Evolutionary conservation across 2,797 vertebrate species (phyloP), one percentile per base, ranked within the genome.

Genomic region (Acanthornis magna): DNA sequence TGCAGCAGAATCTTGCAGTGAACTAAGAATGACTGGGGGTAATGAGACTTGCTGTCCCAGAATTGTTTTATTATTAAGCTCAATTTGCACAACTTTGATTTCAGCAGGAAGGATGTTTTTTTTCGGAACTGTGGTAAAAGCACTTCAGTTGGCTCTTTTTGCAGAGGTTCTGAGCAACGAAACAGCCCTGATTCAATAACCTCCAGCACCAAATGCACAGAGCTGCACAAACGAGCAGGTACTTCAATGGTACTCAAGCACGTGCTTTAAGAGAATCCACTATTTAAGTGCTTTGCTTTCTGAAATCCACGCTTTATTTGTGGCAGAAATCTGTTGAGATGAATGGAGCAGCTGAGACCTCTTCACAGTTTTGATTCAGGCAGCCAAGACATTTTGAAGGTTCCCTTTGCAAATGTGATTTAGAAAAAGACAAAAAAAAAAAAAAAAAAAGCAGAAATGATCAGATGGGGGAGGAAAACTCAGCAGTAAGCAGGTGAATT

Each of bases 331-430:
- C 70, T 84, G 66, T 8, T 77, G 84, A 87, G 53, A 91, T 82
- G 78, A 95, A 95, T 92, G 57, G 34, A 87, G 78, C 94, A 97
- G 95, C 96, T 94, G 94, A 96, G 84, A 92, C 65, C 78, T 93
- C 92, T 95, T 91, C 93, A 96, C 60, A 82, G 86, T 85, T 95
- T 79, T 80, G 78, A 91, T 79, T 91, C 71, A 87, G 67, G 54
- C 71, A 82, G 55, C 79, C 83, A 95, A 94, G 94, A 91, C 16
- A 34, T 85, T 95, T 25, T 74, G 48, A 95, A 87, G 74, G 61
- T 48, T 94, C 60, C 32, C 11, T 74, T 80, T 61, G 14, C 43
- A 89, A 92, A 89, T 10, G 18, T 42, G 53, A 67, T 50, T 82
- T 42, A 29, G 23, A 26, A 73, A 65, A 71, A 43, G 7, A 53